These are phyloP conservation scores for Sebastes oblongus DNA, from an alignment of 2,797 vertebrate genomes.

Conservation along the genomic window DNA sequence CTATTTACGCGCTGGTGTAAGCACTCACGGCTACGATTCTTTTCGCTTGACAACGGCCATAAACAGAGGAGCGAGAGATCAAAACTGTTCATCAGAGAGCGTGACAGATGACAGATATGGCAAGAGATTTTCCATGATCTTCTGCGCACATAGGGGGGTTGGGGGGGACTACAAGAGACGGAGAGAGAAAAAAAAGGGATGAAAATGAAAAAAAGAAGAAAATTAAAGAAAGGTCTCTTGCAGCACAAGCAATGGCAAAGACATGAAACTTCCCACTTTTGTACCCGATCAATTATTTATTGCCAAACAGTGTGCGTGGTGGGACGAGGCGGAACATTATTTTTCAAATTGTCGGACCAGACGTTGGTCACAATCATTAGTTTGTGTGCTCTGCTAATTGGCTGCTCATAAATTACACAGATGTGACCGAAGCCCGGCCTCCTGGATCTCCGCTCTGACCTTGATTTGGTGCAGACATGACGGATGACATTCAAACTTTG, in stretches of 20 bases:
- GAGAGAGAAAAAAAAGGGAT: background rate
- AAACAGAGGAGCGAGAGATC: conserved; percentile 82
- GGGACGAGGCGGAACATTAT: conserved; percentile 46
- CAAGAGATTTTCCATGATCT: conserved; percentile 78
- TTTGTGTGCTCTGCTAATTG: conserved; percentile 73
- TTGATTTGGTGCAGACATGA: conserved; percentile 25
- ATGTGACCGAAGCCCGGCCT: conserved; percentile 32
- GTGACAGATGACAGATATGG: conserved; percentile 83
- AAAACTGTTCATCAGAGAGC: conserved; percentile 81
- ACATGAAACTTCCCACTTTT: conserved; percentile 35
- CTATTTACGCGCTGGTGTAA: conserved; percentile 84
- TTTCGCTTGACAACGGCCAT: conserved; percentile 78
- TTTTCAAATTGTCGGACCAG: conserved; percentile 53
- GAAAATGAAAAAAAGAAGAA: conserved; percentile 23
- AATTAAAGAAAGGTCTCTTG: conserved; percentile 52
- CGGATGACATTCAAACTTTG: conserved; percentile 34
- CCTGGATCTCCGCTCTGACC: conserved; percentile 25
- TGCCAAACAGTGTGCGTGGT: conserved; percentile 59
- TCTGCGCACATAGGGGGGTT: conserved; percentile 31
- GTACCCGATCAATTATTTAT: conserved; percentile 73
- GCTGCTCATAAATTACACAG: conserved; percentile 70
- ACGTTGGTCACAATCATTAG: conserved; percentile 63
- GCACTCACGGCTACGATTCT: conserved; percentile 82
- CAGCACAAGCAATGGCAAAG: background rate
- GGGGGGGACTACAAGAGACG: conserved; percentile 10